These are phyloP conservation scores for Anhinga rufa DNA, from an alignment of 2,113 vertebrate genomes.

Conservation along the genomic window DNA sequence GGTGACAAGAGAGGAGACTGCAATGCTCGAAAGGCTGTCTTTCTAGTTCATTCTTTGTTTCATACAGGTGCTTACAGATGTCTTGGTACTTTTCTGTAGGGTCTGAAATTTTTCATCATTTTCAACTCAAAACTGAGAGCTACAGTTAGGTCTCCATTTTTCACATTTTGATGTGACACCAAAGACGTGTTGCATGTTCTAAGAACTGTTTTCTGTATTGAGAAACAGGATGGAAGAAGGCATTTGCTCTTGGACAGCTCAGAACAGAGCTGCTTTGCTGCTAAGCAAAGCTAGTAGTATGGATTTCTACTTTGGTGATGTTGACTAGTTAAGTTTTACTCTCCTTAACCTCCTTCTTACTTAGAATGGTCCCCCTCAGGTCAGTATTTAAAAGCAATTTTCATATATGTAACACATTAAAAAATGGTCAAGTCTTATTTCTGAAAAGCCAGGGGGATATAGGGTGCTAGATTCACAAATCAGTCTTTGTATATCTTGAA, in stretches of 20 bases:
- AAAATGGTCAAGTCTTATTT: background rate
- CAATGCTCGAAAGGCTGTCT: background rate
- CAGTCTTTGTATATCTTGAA: background rate
- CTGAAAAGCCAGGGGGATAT: background rate
- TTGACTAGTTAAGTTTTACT: background rate
- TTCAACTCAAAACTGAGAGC: background rate
- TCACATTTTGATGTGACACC: background rate
- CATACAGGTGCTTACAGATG: background rate
- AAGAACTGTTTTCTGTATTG: background rate
- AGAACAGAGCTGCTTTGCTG: background rate
- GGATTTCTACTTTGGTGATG: background rate
- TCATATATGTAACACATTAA: background rate
- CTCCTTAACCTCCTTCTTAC: background rate
- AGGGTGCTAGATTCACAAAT: background rate
- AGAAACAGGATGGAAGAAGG: background rate
- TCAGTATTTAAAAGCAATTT: background rate
- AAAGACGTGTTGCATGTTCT: background rate
- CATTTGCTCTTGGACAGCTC: background rate
- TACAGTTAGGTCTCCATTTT: background rate
- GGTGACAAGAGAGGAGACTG: background rate
- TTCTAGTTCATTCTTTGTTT: conserved; percentile 1
- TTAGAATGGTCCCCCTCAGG: background rate
- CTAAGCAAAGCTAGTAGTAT: background rate
- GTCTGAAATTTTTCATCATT: background rate
- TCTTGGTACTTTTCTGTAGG: background rate